A percentile compares a stretch with the other conserved stretches of the same genome.
Evolutionary conservation across 2,888 invertebrate genomes (phyloP).

Genomic region (Bellardia bayeri): DNA sequence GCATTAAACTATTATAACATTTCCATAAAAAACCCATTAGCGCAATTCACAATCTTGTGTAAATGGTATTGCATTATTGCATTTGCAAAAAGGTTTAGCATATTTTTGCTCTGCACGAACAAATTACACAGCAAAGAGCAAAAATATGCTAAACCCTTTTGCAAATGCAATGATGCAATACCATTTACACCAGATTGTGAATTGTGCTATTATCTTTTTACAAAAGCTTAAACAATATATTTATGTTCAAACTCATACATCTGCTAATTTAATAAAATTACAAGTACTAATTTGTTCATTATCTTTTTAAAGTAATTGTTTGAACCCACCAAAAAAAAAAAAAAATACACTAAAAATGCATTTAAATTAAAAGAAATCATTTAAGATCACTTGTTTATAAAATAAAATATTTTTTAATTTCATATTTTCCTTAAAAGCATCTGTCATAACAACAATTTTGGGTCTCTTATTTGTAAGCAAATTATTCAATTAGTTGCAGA

Average conservation of each 20-base stretch:
- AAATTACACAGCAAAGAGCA: no score
- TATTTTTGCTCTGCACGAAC: no score
- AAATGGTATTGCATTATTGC: no score
- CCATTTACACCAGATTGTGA: no score
- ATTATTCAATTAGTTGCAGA: conserved; percentile 9
- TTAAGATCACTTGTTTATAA: conserved; percentile 29
- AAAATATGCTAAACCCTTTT: no score
- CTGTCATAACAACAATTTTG: conserved; percentile 53
- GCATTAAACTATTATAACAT: not conserved
- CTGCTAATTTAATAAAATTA: conserved; percentile 23
- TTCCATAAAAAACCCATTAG: conserved; percentile 1
- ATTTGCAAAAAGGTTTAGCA: no score
- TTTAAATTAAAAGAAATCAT: conserved; percentile 30
- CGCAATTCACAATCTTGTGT: no score
- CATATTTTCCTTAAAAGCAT: conserved; percentile 50
- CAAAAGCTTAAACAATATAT: not conserved
- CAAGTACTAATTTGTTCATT: not conserved
- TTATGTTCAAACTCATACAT: conserved; percentile 7
- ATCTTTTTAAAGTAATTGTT: conserved; percentile 19
- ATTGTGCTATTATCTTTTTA: not conserved
- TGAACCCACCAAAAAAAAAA: not conserved
- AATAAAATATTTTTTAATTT: conserved; percentile 25
- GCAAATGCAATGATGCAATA: no score
- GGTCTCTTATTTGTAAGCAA: conserved; percentile 8
- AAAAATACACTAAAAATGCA: conserved; percentile 8